A percentile compares a stretch with the other conserved stretches of the same genome.
phyloP scores from a whole-genome alignment of 2,113 vertebrate genomes.

The Psittacula cyanocephala region DNA sequence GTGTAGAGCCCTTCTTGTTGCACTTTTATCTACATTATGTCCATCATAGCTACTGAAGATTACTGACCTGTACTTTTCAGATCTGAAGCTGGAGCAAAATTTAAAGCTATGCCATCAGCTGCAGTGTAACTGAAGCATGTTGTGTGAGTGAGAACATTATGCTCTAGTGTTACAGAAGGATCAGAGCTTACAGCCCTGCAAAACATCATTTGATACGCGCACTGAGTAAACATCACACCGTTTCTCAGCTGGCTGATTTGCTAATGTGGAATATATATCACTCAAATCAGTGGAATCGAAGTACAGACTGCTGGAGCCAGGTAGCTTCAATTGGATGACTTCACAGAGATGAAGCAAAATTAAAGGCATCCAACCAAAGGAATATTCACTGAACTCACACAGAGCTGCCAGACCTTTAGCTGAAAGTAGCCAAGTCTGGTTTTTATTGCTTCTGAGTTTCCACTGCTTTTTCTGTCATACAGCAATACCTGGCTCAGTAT shows the following conservation, averaged over 20 bases:
- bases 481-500: neutral
- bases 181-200: neutral
- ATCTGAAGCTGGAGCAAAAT: neutral
- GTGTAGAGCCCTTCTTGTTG: neutral
- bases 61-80: neutral
- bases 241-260: conserved; percentile 16
- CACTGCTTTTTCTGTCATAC: neutral
- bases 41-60: neutral
- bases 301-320: conserved; percentile 32
- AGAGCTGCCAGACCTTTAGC: neutral
- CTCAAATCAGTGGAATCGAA: neutral
- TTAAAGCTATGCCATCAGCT: neutral
- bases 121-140: neutral
- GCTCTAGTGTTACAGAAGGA: neutral
- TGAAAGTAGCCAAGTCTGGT: neutral
- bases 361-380: neutral
- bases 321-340: neutral
- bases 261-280: neutral
- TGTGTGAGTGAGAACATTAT: neutral
- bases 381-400: neutral
- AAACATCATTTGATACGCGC: neutral
- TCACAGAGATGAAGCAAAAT: conserved; percentile 20
- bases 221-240: conserved; percentile 4
- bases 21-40: neutral
- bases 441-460: neutral